A percentile compares a stretch with the other conserved stretches of the same genome.
Conservation (phyloP, 2,797 vertebrate genomes). For the Acanthurus leucopareius region DNA sequence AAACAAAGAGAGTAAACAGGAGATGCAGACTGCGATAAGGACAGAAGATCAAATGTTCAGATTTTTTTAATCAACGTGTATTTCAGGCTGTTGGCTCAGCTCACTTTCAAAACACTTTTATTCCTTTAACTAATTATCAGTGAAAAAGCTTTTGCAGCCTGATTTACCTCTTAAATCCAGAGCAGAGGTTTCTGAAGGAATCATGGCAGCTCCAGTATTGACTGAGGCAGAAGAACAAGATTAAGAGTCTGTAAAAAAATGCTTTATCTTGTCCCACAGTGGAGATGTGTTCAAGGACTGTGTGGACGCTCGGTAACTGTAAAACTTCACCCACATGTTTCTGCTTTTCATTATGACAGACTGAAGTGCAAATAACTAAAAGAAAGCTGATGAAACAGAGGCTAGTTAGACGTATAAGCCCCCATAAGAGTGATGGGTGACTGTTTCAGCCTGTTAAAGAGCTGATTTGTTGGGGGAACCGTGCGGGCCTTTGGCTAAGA, state of each 20-base stretch:
- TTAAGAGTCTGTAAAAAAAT: not conserved
- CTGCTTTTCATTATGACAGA: not conserved
- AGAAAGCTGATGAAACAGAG: conserved; percentile 2
- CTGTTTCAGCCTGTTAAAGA: conserved; percentile 37
- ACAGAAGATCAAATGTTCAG: conserved; percentile 6
- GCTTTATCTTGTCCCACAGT: not conserved
- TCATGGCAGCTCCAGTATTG: not conserved
- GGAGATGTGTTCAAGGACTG: not conserved
- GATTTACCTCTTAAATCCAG: not conserved
- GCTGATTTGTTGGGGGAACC: conserved; percentile 58
- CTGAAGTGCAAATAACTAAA: not conserved
- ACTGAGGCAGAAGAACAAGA: not conserved
- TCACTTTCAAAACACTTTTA: not conserved
- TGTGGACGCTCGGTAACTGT: not conserved
- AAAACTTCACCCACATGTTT: not conserved
- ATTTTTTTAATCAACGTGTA: not conserved
- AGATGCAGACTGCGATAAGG: conserved; percentile 3
- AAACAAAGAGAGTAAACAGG: conserved; percentile 14
- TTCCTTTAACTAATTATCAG: not conserved
- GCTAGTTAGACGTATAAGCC: not conserved
- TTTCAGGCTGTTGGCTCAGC: not conserved
- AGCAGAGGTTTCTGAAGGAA: not conserved
- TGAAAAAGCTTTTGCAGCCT: not conserved
- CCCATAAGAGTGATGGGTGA: conserved; percentile 29
- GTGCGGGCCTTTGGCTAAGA: conserved; percentile 52